phyloP scores from a whole-genome alignment of 2,113 vertebrate species.

The Sinocyclocheilus anshuiensis region DNA sequence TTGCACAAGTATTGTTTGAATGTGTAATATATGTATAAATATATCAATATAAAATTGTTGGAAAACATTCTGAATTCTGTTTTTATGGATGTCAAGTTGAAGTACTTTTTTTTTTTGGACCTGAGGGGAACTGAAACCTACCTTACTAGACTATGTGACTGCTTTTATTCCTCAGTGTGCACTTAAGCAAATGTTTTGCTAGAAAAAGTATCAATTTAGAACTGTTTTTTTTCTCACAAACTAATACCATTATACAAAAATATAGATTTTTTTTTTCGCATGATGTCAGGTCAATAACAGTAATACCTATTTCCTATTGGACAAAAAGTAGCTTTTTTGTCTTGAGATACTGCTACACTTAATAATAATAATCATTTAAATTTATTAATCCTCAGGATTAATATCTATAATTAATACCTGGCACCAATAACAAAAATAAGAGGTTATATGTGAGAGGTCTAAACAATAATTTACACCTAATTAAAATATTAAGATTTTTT shows the following conservation, averaged over 20 bases:
- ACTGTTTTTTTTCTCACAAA: not conserved
- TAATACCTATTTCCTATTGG: too few species aligned
- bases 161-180: not conserved
- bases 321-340: not conserved
- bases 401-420: too few species aligned
- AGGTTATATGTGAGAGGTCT: not conserved
- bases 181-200: not conserved
- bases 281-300: not conserved
- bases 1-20: slow-evolving; percentile 63
- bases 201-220: not conserved
- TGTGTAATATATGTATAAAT: slow-evolving; percentile 55
- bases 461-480: not conserved
- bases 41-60: slow-evolving; percentile 49
- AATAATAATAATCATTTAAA: not conserved
- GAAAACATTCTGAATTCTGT: slow-evolving; percentile 34
- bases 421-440: not conserved
- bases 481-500: not conserved
- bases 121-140: not conserved
- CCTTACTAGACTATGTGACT: not conserved
- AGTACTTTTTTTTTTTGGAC: not conserved
- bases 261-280: not conserved
- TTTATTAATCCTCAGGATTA: not conserved
- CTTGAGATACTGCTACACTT: too few species aligned
- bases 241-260: not conserved
- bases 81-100: not conserved